phyloP scores from a whole-genome alignment of 2,797 vertebrate genomes.

The Gallinago stenura region DNA sequence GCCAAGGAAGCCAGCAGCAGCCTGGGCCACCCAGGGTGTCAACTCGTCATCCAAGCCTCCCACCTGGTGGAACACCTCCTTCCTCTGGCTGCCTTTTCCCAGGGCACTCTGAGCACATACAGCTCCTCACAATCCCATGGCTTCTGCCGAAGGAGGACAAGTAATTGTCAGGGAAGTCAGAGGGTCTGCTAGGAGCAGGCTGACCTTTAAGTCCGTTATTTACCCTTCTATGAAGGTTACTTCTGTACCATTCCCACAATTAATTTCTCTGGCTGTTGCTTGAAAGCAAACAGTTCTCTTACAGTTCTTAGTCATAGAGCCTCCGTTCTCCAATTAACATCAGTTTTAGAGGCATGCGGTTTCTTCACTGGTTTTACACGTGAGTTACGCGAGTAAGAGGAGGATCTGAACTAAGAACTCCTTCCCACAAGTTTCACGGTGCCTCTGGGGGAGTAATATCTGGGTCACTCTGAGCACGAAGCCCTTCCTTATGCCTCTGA shows the following conservation, averaged over 20 bases:
- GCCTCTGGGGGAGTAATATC: neutral
- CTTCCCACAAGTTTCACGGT: neutral
- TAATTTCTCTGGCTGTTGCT: neutral
- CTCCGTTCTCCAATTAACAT: neutral
- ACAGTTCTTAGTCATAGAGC: neutral
- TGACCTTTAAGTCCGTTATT: neutral
- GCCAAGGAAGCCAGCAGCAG: neutral
- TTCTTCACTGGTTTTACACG: neutral
- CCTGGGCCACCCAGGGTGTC: neutral
- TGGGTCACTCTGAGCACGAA: neutral
- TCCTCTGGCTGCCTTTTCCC: neutral
- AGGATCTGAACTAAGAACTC: neutral
- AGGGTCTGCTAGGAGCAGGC: neutral
- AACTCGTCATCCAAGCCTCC: neutral
- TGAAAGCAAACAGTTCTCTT: neutral
- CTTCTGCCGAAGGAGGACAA: neutral
- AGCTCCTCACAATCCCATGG: neutral
- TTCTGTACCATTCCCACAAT: neutral
- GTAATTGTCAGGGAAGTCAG: neutral
- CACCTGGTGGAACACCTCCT: fast-evolving
- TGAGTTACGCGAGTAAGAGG: neutral
- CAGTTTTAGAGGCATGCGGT: fast-evolving
- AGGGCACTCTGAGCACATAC: neutral
- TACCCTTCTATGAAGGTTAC: neutral
- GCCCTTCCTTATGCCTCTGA: neutral